A percentile compares a stretch with the other conserved stretches of the same genome.
Evolutionary conservation across 2,888 invertebrate genomes (phyloP).

Genomic region (Zygothrica quintamaculata): DNA sequence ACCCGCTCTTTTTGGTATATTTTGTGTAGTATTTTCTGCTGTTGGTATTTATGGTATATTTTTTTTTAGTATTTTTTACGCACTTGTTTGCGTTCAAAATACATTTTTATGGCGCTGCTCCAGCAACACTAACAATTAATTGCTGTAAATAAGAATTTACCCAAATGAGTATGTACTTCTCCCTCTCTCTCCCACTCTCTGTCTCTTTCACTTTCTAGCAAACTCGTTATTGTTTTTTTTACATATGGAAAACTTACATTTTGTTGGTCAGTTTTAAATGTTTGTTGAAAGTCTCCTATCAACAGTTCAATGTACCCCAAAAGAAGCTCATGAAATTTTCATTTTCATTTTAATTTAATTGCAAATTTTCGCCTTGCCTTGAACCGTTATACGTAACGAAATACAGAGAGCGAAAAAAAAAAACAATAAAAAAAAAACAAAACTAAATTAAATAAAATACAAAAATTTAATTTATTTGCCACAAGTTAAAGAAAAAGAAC

Average conservation of each 20-base stretch:
- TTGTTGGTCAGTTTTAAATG: constrained; percentile 59
- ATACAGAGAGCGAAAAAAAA: constrained; percentile 2
- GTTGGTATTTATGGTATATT: constrained; percentile 12
- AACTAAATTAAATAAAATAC: too few relatives aligned
- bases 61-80: constrained; percentile 77
- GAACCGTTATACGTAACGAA: constrained; percentile 34
- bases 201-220: constrained; percentile 11
- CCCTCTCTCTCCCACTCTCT: constrained; percentile 16
- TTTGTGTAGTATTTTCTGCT: constrained; percentile 10
- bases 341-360: constrained; percentile 78
- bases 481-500: too few relatives aligned
- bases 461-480: too few relatives aligned
- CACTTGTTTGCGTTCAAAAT: constrained; percentile 80
- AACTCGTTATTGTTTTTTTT: constrained; percentile 66
- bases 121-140: constrained; percentile 38
- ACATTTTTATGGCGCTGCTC: constrained; percentile 62
- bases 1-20: constrained; percentile 7
- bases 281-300: too few relatives aligned
- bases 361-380: constrained; percentile 69
- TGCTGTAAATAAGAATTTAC: constrained; percentile 57
- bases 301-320: constrained; percentile 62
- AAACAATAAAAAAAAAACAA: too few relatives aligned
- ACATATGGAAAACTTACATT: constrained; percentile 19
- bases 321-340: constrained; percentile 70
- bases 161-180: too few relatives aligned